Conservation (phyloP, 2,113 vertebrate species). For the Erythrocebus patas region DNA sequence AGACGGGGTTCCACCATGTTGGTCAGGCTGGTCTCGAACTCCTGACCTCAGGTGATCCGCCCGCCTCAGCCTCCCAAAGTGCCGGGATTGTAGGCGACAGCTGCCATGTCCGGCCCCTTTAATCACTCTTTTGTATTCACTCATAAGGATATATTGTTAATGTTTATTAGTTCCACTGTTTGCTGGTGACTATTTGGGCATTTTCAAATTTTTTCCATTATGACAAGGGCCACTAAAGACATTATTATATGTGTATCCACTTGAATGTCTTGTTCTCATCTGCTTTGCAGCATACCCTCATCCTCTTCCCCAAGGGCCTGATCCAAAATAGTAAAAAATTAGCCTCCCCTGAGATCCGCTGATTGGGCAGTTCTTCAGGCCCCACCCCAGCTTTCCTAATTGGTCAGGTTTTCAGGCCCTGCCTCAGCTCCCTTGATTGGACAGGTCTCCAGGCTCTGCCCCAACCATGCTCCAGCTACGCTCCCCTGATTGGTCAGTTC, state of each 20-base stretch:
- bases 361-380: too few species aligned
- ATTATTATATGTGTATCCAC: not conserved
- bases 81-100: too few species aligned
- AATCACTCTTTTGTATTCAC: too few species aligned
- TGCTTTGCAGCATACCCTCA: not conserved
- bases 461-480: accelerated
- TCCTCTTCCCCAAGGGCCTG: not conserved
- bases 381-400: not conserved
- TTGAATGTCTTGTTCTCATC: not conserved
- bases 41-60: too few species aligned
- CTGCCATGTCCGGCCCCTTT: too few species aligned
- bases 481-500: not conserved
- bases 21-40: too few species aligned
- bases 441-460: not conserved
- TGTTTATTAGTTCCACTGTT: not conserved
- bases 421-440: not conserved
- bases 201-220: not conserved
- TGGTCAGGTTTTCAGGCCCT: not conserved
- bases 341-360: too few species aligned
- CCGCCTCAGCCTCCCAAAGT: too few species aligned
- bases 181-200: not conserved
- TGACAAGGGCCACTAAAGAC: not conserved
- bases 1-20: too few species aligned
- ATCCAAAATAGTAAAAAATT: not conserved
- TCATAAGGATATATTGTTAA: too few species aligned